These are phyloP conservation scores for Oithona nana DNA, from an alignment of 2,888 invertebrate genomes.

Conservation along the genomic window DNA sequence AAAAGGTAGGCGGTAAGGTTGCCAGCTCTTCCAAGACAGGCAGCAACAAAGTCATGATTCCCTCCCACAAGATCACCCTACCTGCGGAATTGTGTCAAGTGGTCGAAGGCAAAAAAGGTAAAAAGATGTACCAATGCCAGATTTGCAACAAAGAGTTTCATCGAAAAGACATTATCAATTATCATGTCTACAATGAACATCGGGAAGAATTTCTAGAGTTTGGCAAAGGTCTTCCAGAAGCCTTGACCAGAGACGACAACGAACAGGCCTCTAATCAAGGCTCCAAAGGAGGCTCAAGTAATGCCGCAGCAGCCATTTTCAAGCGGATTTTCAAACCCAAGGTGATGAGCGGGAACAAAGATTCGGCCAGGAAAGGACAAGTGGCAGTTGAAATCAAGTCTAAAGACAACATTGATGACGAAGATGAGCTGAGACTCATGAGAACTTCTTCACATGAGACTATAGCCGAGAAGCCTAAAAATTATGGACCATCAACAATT, in stretches of 20 bases:
- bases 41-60: neutral
- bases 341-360: neutral
- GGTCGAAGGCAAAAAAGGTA: neutral
- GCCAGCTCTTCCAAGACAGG: neutral
- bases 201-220: neutral
- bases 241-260: neutral
- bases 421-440: neutral
- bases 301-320: neutral
- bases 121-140: neutral
- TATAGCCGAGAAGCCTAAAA: neutral
- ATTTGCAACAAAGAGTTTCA: constrained; percentile 6
- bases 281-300: neutral
- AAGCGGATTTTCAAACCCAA: neutral
- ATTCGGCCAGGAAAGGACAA: neutral
- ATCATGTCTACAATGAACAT: constrained; percentile 12
- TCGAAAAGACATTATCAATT: constrained; percentile 10
- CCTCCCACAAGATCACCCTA: neutral
- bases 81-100: neutral
- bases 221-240: neutral
- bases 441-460: neutral
- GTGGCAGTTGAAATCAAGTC: neutral
- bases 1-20: too few species aligned
- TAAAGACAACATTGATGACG: neutral
- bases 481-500: neutral
- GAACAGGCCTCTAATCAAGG: neutral